Percentiles rank a stretch among this genome's conserved stretches.
phyloP scores from a whole-genome alignment of 2,797 vertebrate species.

The Takifugu rubripes region DNA sequence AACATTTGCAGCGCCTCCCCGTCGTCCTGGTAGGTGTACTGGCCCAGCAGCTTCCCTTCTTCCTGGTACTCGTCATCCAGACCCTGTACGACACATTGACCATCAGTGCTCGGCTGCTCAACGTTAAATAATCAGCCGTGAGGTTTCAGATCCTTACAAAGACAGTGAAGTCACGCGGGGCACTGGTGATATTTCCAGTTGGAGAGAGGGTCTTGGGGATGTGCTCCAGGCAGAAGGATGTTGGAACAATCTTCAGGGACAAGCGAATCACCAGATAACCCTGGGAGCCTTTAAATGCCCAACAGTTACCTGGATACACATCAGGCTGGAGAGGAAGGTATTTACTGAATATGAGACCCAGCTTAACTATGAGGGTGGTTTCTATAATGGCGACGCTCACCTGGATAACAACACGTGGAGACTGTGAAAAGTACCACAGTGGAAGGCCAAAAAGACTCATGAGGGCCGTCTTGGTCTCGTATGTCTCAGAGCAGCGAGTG shows the following conservation, averaged over 20 bases:
- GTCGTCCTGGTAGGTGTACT: slow-evolving; percentile 84
- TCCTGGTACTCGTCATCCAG: slow-evolving; percentile 91
- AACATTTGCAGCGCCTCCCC: slow-evolving; percentile 90
- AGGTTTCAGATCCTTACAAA: slow-evolving; percentile 72
- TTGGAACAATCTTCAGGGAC: slow-evolving; percentile 83
- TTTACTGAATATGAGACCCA: background rate
- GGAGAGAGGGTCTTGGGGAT: slow-evolving; percentile 90
- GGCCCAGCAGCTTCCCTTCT: slow-evolving; percentile 84
- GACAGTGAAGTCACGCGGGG: slow-evolving; percentile 87
- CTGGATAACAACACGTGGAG: slow-evolving; percentile 93
- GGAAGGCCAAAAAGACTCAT: slow-evolving; percentile 94
- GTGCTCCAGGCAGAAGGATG: slow-evolving; percentile 88
- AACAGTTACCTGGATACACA: slow-evolving; percentile 94
- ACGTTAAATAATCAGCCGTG: background rate
- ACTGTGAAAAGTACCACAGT: slow-evolving; percentile 94
- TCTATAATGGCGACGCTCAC: slow-evolving; percentile 62
- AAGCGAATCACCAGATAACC: slow-evolving; percentile 91
- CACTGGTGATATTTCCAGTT: slow-evolving; percentile 88
- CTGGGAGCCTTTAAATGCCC: slow-evolving; percentile 94
- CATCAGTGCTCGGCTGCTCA: slow-evolving; percentile 3
- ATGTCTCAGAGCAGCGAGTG: slow-evolving; percentile 94
- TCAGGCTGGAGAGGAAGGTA: slow-evolving; percentile 78
- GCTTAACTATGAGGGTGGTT: background rate
- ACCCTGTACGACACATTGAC: slow-evolving; percentile 73
- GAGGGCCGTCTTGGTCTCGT: slow-evolving; percentile 90